Evolutionary conservation across 2,113 vertebrate species (phyloP), one percentile per base, ranked within the genome.

Genomic region (Pyxicephalus adspersus): DNA sequence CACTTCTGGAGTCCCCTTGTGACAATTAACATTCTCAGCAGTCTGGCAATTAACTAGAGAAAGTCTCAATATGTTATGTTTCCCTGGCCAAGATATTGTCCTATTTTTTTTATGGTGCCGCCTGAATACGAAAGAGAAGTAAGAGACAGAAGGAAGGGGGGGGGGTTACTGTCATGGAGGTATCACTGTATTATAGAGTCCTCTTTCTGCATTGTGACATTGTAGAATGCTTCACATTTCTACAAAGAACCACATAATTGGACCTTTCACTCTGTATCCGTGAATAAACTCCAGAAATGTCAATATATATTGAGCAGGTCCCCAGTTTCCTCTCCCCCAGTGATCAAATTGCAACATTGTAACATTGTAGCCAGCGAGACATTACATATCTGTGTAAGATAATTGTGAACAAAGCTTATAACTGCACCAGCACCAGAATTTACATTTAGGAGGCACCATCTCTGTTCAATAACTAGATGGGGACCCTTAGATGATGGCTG

Each of bases 11-110:
- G 80, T 66, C 80, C 80, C 80, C 71, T 55, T 25, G 70, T 31
- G 80, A 82, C 80, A 82, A 82, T 82, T 82, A 82, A 82, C 80
- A 82, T 82, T 82, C 80, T 66, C 80, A 82, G 80, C 80, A 75
- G 80, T 75, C 2, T 82, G 71, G 74, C 71, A 82, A 75, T 75
- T 82, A 82, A 82, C 70, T 75, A 23, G 71, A 82, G 80, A 51
- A 82, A 66, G 58, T 75, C 63, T 66, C 52, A 31, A 61, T 31
- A 54, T 75, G 75, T 75, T 57, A 25, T 23, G 60, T 18, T 28
- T 82, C 57, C 61, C 65, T 28, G 50, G 80, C 51, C 51, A 75
- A 60, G 61, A 82, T 74, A 81, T 75, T 82, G 71, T 58, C 64
- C 22, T 25, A 75, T 75, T 66, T 45, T 3, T 58, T 65, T 75